A percentile compares a stretch with the other conserved stretches of the same genome.
These are phyloP conservation scores for Agrotis clavis DNA, from an alignment of 2,888 invertebrate genomes.

Conservation along the genomic window DNA sequence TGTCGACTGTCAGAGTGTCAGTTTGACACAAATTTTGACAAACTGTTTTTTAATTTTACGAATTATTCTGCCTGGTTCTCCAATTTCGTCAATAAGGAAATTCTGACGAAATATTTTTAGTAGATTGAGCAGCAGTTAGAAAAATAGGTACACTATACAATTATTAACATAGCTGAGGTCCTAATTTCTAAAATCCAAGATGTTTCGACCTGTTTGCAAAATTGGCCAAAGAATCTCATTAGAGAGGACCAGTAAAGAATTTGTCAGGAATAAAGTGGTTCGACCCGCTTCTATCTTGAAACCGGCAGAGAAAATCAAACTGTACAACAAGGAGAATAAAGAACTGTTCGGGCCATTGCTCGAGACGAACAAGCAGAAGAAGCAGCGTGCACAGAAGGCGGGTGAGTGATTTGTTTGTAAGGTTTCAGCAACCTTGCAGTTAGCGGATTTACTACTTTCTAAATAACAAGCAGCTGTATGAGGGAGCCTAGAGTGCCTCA, in stretches of 20 bases:
- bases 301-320: slow-evolving; percentile 85
- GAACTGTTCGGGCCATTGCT: slow-evolving; percentile 87
- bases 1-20: too few relatives aligned
- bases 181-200: slow-evolving; percentile 59
- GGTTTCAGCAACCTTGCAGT: slow-evolving; percentile 78
- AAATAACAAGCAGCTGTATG: slow-evolving; percentile 26
- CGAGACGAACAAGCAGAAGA: slow-evolving; percentile 87
- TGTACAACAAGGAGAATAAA: slow-evolving; percentile 88
- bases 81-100: slow-evolving; percentile 19
- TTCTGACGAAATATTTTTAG: slow-evolving; percentile 30
- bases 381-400: slow-evolving; percentile 80
- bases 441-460: slow-evolving; percentile 72
- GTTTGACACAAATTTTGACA: slow-evolving; percentile 31
- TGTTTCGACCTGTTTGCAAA: slow-evolving; percentile 82
- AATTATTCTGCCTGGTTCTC: neutral
- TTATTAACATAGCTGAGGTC: neutral
- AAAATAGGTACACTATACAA: neutral
- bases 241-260: slow-evolving; percentile 77
- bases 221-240: slow-evolving; percentile 77
- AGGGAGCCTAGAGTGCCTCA: slow-evolving; percentile 15
- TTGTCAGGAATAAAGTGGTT: slow-evolving; percentile 85
- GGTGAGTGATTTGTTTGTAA: slow-evolving; percentile 77
- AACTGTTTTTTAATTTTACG: slow-evolving; percentile 7
- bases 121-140: neutral
- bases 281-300: slow-evolving; percentile 84